A percentile compares a stretch with the other conserved stretches of the same genome.
Evolutionary conservation across 1,140 invertebrate genomes (phyloP).

Genomic region (Pararge aegeria): DNA sequence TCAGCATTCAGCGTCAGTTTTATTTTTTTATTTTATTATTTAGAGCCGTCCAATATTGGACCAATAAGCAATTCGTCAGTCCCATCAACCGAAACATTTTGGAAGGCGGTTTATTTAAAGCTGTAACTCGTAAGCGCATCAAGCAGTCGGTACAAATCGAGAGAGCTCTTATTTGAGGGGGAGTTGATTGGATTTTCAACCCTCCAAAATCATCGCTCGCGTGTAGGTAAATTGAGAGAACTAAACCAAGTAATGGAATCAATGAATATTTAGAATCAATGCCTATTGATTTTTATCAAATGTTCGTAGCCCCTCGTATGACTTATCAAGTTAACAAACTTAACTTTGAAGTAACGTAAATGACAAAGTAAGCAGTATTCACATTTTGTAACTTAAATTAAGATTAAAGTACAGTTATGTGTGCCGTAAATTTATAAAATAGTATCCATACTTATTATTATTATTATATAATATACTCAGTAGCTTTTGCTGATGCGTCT

Average conservation of each 20-base stretch:
- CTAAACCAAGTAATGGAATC: constrained; percentile 1
- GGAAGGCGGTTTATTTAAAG: constrained; percentile 11
- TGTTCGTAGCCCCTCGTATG: no score
- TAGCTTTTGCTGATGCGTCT: no score
- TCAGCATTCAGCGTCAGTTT: no score
- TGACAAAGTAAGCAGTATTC: no score
- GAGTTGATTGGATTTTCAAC: constrained; percentile 47
- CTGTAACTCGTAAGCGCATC: constrained; percentile 11
- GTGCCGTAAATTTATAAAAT: no score
- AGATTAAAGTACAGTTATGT: no score
- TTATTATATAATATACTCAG: no score
- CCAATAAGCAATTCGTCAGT: constrained; percentile 1
- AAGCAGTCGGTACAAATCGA: constrained; percentile 30
- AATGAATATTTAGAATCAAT: background rate
- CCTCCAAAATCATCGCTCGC: constrained; percentile 18
- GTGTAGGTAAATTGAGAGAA: constrained; percentile 5
- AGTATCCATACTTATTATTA: no score
- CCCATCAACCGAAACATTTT: constrained; percentile 1
- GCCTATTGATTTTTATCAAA: background rate
- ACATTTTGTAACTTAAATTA: no score
- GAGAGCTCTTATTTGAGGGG: constrained; percentile 26
- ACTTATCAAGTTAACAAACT: no score
- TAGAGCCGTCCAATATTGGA: background rate
- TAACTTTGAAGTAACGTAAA: no score
- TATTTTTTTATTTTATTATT: no score